Base-by-base conservation (phyloP, 2,888 invertebrate species). In the Pherbina coryleti region DNA sequence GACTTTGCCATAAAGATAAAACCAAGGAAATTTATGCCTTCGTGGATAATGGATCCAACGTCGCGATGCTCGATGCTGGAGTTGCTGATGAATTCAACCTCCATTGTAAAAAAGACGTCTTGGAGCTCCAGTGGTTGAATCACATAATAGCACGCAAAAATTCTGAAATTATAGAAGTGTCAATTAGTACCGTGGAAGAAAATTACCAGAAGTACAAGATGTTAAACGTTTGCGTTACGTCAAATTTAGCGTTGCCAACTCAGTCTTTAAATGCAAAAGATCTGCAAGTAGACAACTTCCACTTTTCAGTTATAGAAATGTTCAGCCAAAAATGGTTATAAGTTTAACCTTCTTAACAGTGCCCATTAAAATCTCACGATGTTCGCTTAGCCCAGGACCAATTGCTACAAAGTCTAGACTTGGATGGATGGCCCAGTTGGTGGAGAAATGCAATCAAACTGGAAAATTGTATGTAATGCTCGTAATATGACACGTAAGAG, bases 11-110 rank as follows among this genome's bases (percentile, higher is more conserved):
- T 4, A 25, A n/a, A n/a, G n/a, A n/a, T n/a, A n/a, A n/a, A n/a
- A n/a, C n/a, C n/a, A n/a, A n/a, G n/a, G n/a, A n/a, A 22, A 78
- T 75, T 7, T 69, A 78, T 28, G 75, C 78, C 9, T 78, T 75
- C 25, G 34, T 78, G 2, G 70, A 70, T 19, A 70, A 75, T 69
- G 78, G 78, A 8, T 53, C 72, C 14, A 76, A 71, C 11, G 62
- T 44, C 9, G 62, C 19, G 14, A 76, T 76, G 76, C 55, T 76
- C 5, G 69, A 76, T 14, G 25, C 5, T 8, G 49, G 69, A 3
- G 5, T 69, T 11, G 70, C 31, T 7, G 14, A 44, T n/a, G 22
- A 76, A 28, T 51, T 76, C 5, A 62, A 31, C 34, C 60, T 76
- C 57, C 60, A 5, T 9, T 70, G 76, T 14, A 22, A 44, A 9